phyloP scores from a whole-genome alignment of 2,113 vertebrate species.

The Lepus timidus region DNA sequence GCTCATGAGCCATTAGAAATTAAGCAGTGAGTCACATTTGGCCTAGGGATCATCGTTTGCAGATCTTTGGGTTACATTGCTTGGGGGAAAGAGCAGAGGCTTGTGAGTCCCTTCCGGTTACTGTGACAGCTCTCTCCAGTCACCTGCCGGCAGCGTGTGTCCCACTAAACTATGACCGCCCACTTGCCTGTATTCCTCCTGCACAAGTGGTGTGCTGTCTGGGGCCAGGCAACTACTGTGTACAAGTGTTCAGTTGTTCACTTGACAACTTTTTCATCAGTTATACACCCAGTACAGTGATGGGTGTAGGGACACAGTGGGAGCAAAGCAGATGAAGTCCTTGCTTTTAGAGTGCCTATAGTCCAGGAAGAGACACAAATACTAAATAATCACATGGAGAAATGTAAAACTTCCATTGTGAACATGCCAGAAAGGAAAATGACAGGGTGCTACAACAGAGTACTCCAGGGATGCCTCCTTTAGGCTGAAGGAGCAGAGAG shows the following conservation, averaged over 20 bases:
- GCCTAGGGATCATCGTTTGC: neutral
- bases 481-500: slow-evolving; percentile 3
- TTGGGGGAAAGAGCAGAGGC: neutral
- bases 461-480: neutral
- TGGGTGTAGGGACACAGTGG: neutral
- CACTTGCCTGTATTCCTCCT: neutral
- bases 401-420: neutral
- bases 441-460: neutral
- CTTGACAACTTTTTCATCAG: neutral
- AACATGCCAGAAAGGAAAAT: neutral
- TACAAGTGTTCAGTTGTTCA: slow-evolving; percentile 47
- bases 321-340: neutral
- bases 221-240: slow-evolving; percentile 1
- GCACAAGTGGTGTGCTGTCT: neutral
- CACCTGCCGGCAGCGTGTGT: neutral
- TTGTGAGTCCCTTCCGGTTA: neutral
- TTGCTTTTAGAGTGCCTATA: neutral
- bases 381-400: slow-evolving; percentile 3
- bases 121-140: neutral
- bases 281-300: neutral
- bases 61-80: neutral
- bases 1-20: neutral
- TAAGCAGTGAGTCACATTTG: neutral
- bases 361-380: neutral
- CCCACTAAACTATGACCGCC: neutral